Evolutionary conservation across 2,797 vertebrate genomes (phyloP).

Genomic region (Carcharodon carcharias): DNA sequence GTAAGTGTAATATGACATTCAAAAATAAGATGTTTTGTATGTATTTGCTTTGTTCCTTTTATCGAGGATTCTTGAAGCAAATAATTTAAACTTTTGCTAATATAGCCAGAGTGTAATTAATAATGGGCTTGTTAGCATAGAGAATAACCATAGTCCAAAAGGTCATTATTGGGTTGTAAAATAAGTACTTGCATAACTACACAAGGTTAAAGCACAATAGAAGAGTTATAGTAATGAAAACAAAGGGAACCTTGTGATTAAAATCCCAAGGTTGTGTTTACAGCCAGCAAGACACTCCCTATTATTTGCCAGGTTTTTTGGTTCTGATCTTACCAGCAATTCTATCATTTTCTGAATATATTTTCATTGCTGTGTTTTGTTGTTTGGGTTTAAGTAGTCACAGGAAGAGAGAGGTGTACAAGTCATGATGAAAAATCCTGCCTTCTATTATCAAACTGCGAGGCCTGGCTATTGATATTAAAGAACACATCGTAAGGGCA

Average conservation of each 20-base stretch:
- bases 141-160: background rate
- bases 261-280: background rate
- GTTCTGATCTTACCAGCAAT: background rate
- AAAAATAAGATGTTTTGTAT: background rate
- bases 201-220: background rate
- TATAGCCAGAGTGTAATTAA: background rate
- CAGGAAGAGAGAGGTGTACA: background rate
- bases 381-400: background rate
- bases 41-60: background rate
- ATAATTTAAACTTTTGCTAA: background rate
- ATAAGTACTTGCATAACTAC: background rate
- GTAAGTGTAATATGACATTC: background rate
- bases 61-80: background rate
- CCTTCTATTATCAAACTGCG: background rate
- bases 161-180: background rate
- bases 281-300: background rate
- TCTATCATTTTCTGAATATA: background rate
- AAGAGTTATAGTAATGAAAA: background rate
- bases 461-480: background rate
- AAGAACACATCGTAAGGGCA: background rate
- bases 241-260: background rate
- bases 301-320: background rate
- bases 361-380: background rate
- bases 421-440: background rate
- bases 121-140: background rate